Evolutionary conservation across 1,140 invertebrate species (phyloP).

Genomic region (Coboldia fuscipes): DNA sequence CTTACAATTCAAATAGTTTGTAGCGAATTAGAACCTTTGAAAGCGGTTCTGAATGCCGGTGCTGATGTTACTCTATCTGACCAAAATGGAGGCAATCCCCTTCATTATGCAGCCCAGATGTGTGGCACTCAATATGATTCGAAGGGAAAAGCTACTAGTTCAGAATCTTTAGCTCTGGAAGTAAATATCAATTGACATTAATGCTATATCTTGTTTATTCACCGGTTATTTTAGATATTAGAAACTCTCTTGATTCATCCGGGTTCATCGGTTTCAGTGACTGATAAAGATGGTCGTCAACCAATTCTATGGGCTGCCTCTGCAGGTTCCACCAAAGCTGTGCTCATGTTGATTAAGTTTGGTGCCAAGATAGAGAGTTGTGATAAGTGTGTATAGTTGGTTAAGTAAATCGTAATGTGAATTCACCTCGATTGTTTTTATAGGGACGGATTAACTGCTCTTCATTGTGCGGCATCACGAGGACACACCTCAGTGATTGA

Average conservation of each 20-base stretch:
- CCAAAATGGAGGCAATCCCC: conserved; percentile 79
- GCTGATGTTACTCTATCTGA: conserved; percentile 71
- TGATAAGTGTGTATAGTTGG: conserved; percentile 37
- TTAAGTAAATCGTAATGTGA: not conserved
- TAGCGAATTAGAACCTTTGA: conserved; percentile 68
- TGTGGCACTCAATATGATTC: conserved; percentile 57
- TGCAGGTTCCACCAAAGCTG: conserved; percentile 79
- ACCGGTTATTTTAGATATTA: too few relatives aligned
- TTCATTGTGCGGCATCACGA: conserved; percentile 89
- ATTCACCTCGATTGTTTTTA: conserved; percentile 5
- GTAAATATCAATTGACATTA: too few relatives aligned
- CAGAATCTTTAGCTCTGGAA: too few relatives aligned
- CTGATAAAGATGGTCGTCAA: conserved; percentile 78
- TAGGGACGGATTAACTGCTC: conserved; percentile 62
- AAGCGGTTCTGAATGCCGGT: conserved; percentile 61
- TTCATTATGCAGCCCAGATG: conserved; percentile 96
- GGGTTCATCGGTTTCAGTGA: conserved; percentile 58
- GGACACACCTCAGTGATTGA: conserved; percentile 88
- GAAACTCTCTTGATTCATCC: conserved; percentile 57
- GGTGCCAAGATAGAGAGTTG: conserved; percentile 54
- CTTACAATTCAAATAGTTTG: conserved; percentile 40
- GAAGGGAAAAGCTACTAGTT: conserved; percentile 32
- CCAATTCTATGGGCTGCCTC: conserved; percentile 93
- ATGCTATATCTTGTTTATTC: not conserved
- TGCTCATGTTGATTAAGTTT: conserved; percentile 57